Conservation (phyloP, 2,888 invertebrate genomes). For the Acronicta psi region DNA sequence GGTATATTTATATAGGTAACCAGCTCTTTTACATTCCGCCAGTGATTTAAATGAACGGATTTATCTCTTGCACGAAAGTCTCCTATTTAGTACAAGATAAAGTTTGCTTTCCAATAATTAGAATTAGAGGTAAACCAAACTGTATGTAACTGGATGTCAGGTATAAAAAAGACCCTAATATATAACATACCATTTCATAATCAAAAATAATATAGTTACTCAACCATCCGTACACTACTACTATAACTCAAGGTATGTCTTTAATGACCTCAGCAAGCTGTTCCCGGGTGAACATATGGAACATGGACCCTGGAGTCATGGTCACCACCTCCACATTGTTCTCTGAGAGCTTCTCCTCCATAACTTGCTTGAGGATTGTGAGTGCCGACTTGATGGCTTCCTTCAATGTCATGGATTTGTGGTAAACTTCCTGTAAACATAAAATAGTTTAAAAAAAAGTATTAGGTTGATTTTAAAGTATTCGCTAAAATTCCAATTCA, state of each 20-base stretch:
- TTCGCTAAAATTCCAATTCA: too few relatives aligned
- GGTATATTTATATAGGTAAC: not conserved
- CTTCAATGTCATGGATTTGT: slow-evolving; percentile 96
- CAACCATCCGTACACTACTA: slow-evolving; percentile 16
- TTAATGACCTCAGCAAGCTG: slow-evolving; percentile 97
- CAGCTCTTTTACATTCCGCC: not conserved
- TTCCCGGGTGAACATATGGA: slow-evolving; percentile 96
- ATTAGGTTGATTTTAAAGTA: too few relatives aligned
- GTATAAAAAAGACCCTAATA: not conserved
- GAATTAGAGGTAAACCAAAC: too few relatives aligned
- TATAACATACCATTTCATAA: not conserved
- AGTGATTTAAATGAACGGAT: not conserved
- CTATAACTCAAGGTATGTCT: slow-evolving; percentile 89
- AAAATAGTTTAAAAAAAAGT: not conserved
- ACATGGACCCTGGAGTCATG: slow-evolving; percentile 94
- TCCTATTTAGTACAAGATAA: too few relatives aligned
- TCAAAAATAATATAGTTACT: slow-evolving; percentile 26
- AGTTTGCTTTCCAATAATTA: too few relatives aligned
- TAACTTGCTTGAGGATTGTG: slow-evolving; percentile 99
- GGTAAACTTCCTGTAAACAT: slow-evolving; percentile 89
- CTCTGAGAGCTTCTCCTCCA: slow-evolving; percentile 99
- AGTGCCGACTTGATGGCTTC: slow-evolving; percentile 97
- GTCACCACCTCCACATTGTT: slow-evolving; percentile 99
- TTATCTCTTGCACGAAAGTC: too few relatives aligned
- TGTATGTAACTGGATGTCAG: too few relatives aligned